Conservation (phyloP, 2,888 invertebrate species). For the Aromia moschata region DNA sequence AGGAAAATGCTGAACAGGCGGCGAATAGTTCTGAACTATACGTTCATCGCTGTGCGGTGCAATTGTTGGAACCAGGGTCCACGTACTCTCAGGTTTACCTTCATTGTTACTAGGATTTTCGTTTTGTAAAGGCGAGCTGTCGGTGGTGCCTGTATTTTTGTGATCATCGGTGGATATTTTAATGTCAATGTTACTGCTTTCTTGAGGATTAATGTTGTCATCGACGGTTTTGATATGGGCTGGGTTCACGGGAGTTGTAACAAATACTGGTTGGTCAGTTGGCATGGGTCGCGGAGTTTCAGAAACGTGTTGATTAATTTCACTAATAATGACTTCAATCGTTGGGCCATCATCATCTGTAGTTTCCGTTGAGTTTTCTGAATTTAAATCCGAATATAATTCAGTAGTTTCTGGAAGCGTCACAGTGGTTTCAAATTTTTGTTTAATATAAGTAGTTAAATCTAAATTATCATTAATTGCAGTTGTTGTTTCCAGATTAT, state of each 20-base stretch:
- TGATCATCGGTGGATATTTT: background rate
- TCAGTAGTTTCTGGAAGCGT: conserved; percentile 1
- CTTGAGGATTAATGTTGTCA: conserved; percentile 5
- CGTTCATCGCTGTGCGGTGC: conserved; percentile 60
- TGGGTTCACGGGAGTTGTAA: too few species aligned
- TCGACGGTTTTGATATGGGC: too few species aligned
- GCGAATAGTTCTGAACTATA: conserved; percentile 28
- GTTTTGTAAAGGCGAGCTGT: background rate
- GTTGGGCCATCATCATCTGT: conserved; percentile 33
- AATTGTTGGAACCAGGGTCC: conserved; percentile 70
- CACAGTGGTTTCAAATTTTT: background rate
- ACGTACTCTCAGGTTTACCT: conserved; percentile 52
- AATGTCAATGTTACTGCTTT: background rate
- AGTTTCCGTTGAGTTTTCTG: conserved; percentile 13
- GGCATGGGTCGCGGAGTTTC: too few species aligned
- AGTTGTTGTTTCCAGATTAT: conserved; percentile 31
- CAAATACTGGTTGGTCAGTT: too few species aligned
- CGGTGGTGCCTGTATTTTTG: conserved; percentile 9
- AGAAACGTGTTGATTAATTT: conserved; percentile 33
- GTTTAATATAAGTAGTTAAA: conserved; percentile 5
- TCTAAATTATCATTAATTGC: conserved; percentile 8
- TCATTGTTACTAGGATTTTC: conserved; percentile 17
- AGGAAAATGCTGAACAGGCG: conserved; percentile 38
- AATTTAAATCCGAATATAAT: background rate
- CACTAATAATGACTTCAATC: conserved; percentile 41